Conservation (phyloP, 2,797 vertebrate genomes). For the Bothrops alternatus region DNA sequence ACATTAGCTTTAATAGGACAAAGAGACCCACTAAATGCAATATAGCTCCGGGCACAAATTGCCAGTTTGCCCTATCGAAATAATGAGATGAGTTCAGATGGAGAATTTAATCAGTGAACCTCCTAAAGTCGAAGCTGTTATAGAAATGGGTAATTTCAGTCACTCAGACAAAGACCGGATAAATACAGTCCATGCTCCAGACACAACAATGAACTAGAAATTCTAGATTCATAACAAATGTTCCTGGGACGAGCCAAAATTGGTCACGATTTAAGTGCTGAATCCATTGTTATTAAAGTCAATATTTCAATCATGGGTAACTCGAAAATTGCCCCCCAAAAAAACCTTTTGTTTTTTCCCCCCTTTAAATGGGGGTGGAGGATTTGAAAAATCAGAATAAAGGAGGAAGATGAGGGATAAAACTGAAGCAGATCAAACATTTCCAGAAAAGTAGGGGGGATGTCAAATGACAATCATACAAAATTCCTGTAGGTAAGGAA, state of each 20-base stretch:
- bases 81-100: neutral
- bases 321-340: neutral
- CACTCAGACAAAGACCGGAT: neutral
- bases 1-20: neutral
- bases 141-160: neutral
- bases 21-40: neutral
- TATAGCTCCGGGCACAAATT: neutral
- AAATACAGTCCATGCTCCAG: neutral
- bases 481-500: neutral
- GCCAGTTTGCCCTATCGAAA: neutral
- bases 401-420: neutral
- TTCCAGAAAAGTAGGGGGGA: neutral
- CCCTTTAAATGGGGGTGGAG: neutral
- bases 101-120: neutral
- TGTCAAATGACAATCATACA: neutral
- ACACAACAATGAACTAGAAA: neutral
- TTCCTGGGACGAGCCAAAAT: neutral
- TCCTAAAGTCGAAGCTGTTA: neutral
- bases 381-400: neutral
- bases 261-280: neutral
- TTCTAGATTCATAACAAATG: neutral
- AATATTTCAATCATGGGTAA: neutral
- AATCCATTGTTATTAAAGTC: neutral
- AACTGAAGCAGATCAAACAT: neutral
- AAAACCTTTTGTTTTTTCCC: no score